Base-by-base conservation (phyloP, 2,888 invertebrate species). In the Esperia sulphurella region DNA sequence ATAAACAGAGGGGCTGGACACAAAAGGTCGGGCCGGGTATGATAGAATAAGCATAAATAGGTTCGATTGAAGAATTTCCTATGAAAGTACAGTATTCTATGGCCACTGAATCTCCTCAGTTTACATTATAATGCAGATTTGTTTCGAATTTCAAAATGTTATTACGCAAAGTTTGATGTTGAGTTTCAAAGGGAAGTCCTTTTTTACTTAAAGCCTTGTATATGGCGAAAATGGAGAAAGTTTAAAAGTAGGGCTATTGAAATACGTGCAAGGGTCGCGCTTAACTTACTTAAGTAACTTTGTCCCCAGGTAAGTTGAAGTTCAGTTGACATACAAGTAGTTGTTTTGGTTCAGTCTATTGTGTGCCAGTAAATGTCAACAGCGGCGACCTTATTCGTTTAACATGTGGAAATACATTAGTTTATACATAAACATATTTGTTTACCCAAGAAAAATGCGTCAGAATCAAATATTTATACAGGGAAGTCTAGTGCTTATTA, bases 251-350 rank as follows among this genome's bases (percentile, higher is more conserved):
- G 43, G 31, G 14, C 33, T 31, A 13, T 35, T 33, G 43, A 45
- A 46, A 46, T 37, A 37, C 52, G 61, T 62, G 57, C 56, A 56
- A 47, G 46, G 40, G 39, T 54, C 56, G 44, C 56, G 52, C 55
- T 58, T 47, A 63, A 65, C 59, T 61, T 45, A 52, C 52, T 63
- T 61, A 62, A 14, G n/a, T 12, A 40, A 40, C 40, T 40, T 40
- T 40, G 40, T 40, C 21, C 40, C 21, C 21, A 40, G 21, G 21
- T 21, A 21, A 21, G 40, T 8, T 40, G 9, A 21, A 8, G 9
- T 40, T 40, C 21, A 10, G n/a, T 12, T n/a, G 6, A 37, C 12
- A 10, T 37, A 13, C 13, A 37, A 13, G 37, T 37, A 12, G 37
- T 37, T 37, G n/a, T 12, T 37, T 37, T 12, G 37, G 1, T 37